Percentiles rank a stretch among this genome's conserved stretches.
Evolutionary conservation across 2,888 invertebrate genomes (phyloP).

Genomic region (Agrotis clavis): DNA sequence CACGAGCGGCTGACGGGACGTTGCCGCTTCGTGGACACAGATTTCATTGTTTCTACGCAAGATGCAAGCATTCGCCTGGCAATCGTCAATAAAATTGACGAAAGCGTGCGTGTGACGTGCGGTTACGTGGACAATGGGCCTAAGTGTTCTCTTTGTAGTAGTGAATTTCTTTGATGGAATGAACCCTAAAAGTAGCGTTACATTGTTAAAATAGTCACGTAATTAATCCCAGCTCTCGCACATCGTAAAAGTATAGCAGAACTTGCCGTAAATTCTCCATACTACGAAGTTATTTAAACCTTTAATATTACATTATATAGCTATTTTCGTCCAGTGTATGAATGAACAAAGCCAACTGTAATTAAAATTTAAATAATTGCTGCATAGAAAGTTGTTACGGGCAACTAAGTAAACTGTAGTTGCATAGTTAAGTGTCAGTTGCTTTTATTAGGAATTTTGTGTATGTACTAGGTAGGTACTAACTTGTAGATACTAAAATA

Average conservation of each 20-base stretch:
- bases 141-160: neutral
- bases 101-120: too few species aligned
- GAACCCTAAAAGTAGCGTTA: neutral
- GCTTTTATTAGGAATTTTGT: neutral
- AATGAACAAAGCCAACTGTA: slow-evolving; percentile 26
- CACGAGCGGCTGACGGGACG: too few species aligned
- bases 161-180: neutral
- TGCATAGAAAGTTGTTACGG: neutral
- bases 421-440: neutral
- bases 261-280: slow-evolving; percentile 4
- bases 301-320: slow-evolving; percentile 38
- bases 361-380: slow-evolving; percentile 49
- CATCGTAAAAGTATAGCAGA: slow-evolving; percentile 28
- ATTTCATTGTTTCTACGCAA: too few species aligned
- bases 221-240: slow-evolving; percentile 21
- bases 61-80: too few species aligned
- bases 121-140: too few species aligned
- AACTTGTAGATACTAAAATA: too few species aligned
- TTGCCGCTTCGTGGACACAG: too few species aligned
- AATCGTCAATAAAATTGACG: too few species aligned
- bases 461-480: neutral
- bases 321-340: slow-evolving; percentile 28
- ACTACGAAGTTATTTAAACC: slow-evolving; percentile 31
- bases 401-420: neutral
- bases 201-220: slow-evolving; percentile 12